Percentiles rank a stretch among this genome's conserved stretches.
Evolutionary conservation across 2,888 invertebrate genomes (phyloP).

Genomic region (Acrobasis consociella): DNA sequence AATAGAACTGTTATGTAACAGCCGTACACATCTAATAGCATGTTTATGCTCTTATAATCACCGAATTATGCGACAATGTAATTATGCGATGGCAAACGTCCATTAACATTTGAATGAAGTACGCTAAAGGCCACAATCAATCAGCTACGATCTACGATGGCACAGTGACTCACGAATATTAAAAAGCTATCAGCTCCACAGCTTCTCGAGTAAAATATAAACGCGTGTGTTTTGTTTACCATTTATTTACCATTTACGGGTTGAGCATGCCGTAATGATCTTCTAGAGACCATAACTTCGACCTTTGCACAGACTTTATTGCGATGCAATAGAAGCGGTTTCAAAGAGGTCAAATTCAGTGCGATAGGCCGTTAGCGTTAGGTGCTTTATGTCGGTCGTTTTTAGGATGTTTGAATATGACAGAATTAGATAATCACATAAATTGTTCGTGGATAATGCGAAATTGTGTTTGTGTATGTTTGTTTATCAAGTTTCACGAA

Average conservation of each 20-base stretch:
- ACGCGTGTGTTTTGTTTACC: conserved; percentile 17
- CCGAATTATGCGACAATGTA: conserved; percentile 29
- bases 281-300: background rate
- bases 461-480: background rate
- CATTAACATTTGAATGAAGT: conserved; percentile 36
- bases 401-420: conserved; percentile 12
- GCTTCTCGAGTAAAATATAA: conserved; percentile 12
- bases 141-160: conserved; percentile 41
- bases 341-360: background rate
- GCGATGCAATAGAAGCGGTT: conserved; percentile 8
- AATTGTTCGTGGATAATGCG: conserved; percentile 13
- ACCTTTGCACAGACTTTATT: conserved; percentile 2
- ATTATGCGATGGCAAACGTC: conserved; percentile 27
- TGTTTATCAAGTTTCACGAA: conserved; percentile 11
- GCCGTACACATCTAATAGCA: conserved; percentile 7
- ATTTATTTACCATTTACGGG: conserved; percentile 17
- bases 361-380: background rate
- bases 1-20: conserved; percentile 12
- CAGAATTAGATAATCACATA: conserved; percentile 11
- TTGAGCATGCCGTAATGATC: conserved; percentile 11
- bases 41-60: conserved; percentile 27
- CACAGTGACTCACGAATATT: conserved; percentile 53
- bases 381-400: conserved; percentile 4
- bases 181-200: conserved; percentile 53
- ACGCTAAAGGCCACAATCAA: conserved; percentile 44